Conservation (phyloP, 2,888 invertebrate genomes). For the Leptopilina syphax region DNA sequence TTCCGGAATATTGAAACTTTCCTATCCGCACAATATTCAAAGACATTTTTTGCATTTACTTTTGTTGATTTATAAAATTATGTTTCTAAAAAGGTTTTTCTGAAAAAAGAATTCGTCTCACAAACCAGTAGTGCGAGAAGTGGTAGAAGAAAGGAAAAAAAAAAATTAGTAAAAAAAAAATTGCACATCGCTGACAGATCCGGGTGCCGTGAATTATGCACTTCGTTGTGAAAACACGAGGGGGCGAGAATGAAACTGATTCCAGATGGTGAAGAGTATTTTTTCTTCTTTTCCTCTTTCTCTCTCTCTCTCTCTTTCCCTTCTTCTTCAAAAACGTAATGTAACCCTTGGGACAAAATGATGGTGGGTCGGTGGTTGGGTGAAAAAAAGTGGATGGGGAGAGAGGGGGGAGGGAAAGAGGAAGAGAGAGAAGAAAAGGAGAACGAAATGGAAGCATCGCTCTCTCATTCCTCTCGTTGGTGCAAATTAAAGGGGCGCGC, state of each 20-base stretch:
- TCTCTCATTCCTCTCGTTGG: conserved; percentile 12
- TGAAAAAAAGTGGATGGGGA: background rate
- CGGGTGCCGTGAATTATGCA: conserved; percentile 13
- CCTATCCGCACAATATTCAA: too few relatives aligned
- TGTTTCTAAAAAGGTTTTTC: too few relatives aligned
- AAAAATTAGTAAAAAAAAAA: background rate
- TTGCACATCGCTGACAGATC: background rate
- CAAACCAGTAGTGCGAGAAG: too few relatives aligned
- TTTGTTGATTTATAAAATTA: too few relatives aligned
- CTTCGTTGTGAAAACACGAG: conserved; percentile 14
- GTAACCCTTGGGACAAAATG: conserved; percentile 35
- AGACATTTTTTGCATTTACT: too few relatives aligned
- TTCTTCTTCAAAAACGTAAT: conserved; percentile 28
- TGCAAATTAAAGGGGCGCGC: conserved; percentile 40
- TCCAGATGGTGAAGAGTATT: conserved; percentile 20
- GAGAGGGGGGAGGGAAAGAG: background rate
- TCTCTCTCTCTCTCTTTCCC: too few relatives aligned
- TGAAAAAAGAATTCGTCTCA: too few relatives aligned
- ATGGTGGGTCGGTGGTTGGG: background rate
- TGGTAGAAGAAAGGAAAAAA: too few relatives aligned
- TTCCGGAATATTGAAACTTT: too few relatives aligned
- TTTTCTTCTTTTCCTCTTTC: background rate
- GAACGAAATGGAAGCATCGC: conserved; percentile 14
- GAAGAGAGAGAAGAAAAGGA: background rate
- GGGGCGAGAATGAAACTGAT: conserved; percentile 22